Evolutionary conservation across 2,888 invertebrate genomes (phyloP).

Genomic region (Horisme vitalbata): DNA sequence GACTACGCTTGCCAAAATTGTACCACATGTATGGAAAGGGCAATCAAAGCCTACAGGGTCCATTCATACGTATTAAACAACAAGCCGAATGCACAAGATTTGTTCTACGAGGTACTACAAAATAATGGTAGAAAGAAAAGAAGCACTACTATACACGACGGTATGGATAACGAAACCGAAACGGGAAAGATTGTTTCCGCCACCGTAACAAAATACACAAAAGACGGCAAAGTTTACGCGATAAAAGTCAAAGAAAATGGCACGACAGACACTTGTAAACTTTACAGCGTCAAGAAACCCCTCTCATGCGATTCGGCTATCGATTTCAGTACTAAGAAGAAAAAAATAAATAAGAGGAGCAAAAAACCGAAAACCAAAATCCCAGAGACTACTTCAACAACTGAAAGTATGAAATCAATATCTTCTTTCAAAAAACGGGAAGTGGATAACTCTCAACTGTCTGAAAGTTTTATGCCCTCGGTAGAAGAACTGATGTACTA

Average conservation of each 20-base stretch:
- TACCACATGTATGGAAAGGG: slow-evolving; percentile 53
- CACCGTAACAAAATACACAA: slow-evolving; percentile 56
- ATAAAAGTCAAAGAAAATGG: slow-evolving; percentile 57
- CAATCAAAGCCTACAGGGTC: slow-evolving; percentile 45
- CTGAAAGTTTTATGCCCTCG: slow-evolving; percentile 60
- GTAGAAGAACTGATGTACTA: slow-evolving; percentile 52
- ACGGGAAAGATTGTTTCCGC: slow-evolving; percentile 37
- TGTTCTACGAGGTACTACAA: slow-evolving; percentile 40
- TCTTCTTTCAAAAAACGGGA: slow-evolving; percentile 51
- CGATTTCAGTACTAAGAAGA: slow-evolving; percentile 44
- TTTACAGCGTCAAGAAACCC: slow-evolving; percentile 58
- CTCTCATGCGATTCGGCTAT: slow-evolving; percentile 53
- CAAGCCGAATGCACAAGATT: slow-evolving; percentile 32
- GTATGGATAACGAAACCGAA: slow-evolving; percentile 32
- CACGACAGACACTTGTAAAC: slow-evolving; percentile 42
- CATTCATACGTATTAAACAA: slow-evolving; percentile 26
- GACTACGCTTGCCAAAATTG: slow-evolving; percentile 51
- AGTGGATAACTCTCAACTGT: slow-evolving; percentile 49
- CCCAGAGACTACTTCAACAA: slow-evolving; percentile 1
- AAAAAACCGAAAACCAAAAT: slow-evolving; percentile 42
- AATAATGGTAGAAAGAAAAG: slow-evolving; percentile 9
- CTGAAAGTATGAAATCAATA: slow-evolving; percentile 27
- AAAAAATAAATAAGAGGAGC: slow-evolving; percentile 45
- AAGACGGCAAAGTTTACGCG: slow-evolving; percentile 53
- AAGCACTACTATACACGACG: slow-evolving; percentile 3